Evolutionary conservation across 1,140 invertebrate species (phyloP).

Genomic region (Caenorhabditis briggsae): DNA sequence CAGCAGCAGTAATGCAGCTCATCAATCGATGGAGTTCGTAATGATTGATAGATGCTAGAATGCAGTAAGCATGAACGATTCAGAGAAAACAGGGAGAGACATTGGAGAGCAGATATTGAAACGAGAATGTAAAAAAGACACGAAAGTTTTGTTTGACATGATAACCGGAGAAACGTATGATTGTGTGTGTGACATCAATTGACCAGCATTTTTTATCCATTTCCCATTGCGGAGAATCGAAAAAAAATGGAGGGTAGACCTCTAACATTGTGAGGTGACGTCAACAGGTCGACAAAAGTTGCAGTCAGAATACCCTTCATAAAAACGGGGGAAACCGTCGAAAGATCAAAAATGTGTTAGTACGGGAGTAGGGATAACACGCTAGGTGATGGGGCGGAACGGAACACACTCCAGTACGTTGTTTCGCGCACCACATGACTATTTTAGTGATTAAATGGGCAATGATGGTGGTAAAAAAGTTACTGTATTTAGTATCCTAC

Average conservation of each 20-base stretch:
- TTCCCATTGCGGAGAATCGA: slow-evolving; percentile 23
- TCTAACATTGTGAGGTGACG: slow-evolving; percentile 25
- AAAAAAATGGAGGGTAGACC: slow-evolving; percentile 17
- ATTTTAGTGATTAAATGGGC: slow-evolving; percentile 1
- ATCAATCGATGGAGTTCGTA: background rate
- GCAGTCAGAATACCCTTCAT: slow-evolving; percentile 10
- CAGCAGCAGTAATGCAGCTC: slow-evolving; percentile 44
- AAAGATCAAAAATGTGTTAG: slow-evolving; percentile 45
- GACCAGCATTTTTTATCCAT: slow-evolving; percentile 38
- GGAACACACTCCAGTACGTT: slow-evolving; percentile 20
- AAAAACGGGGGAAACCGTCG: slow-evolving; percentile 13
- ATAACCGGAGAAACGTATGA: background rate
- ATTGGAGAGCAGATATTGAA: background rate
- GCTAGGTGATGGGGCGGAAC: slow-evolving; percentile 33
- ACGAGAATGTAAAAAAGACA: background rate
- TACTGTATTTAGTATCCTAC: slow-evolving; percentile 24
- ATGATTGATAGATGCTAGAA: slow-evolving; percentile 24
- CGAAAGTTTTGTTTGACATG: slow-evolving; percentile 35
- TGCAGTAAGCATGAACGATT: background rate
- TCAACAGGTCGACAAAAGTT: slow-evolving; percentile 50
- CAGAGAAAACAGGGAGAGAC: background rate
- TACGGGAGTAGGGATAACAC: background rate
- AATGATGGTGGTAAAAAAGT: slow-evolving; percentile 1
- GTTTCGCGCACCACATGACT: slow-evolving; percentile 15
- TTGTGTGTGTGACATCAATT: slow-evolving; percentile 43